Percentiles rank a stretch among this genome's conserved stretches.
These are phyloP conservation scores for Pseudococcus longispinus DNA, from an alignment of 2,888 invertebrate species.

Conservation along the genomic window DNA sequence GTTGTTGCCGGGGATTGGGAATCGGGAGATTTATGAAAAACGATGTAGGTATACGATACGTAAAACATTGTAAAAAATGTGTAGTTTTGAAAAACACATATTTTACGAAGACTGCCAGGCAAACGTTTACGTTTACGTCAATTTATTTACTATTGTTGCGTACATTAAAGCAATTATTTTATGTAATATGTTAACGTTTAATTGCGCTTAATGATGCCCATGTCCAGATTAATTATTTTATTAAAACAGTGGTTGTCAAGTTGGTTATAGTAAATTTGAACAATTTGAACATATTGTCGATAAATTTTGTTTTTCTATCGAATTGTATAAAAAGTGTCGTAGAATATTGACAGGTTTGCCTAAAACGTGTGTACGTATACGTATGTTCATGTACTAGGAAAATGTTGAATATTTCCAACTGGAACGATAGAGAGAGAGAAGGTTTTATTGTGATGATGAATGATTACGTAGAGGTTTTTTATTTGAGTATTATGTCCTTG, in stretches of 20 bases:
- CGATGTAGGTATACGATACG: not conserved
- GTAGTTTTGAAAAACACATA: constrained; percentile 12
- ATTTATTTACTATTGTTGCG: constrained; percentile 20
- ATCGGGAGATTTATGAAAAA: constrained; percentile 5
- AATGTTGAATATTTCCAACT: not conserved
- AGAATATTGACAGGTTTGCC: not conserved
- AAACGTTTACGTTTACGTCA: constrained; percentile 23
- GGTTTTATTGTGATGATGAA: constrained; percentile 13
- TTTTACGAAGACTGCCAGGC: constrained; percentile 5
- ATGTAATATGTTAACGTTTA: not conserved
- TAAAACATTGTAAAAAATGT: constrained; percentile 14
- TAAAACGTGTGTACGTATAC: not conserved
- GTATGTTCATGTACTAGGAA: not conserved
- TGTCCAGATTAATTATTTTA: constrained; percentile 27
- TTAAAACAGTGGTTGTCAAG: constrained; percentile 13
- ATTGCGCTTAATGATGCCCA: constrained; percentile 22
- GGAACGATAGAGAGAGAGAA: not conserved
- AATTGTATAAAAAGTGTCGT: not conserved
- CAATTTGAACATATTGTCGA: not conserved
- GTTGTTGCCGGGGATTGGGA: not conserved
- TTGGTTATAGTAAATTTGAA: not conserved
- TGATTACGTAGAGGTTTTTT: constrained; percentile 13
- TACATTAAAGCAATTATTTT: constrained; percentile 22
- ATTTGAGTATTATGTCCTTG: constrained; percentile 28
- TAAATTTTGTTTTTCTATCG: not conserved